Conservation (phyloP, 2,797 vertebrate species). For the Eulemur rubriventer region DNA sequence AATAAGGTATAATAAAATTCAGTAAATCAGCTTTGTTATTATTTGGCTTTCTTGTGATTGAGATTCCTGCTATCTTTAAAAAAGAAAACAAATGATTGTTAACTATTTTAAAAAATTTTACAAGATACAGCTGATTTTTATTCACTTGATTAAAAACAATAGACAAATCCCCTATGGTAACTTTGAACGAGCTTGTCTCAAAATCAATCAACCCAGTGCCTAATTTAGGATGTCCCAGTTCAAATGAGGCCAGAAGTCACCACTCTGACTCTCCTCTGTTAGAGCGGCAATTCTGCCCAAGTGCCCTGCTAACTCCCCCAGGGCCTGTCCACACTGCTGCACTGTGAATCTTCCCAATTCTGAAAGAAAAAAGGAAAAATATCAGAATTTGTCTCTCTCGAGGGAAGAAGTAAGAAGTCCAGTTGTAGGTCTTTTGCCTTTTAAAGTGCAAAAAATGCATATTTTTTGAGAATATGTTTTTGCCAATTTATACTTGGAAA, state of each 20-base stretch:
- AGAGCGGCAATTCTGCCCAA: neutral
- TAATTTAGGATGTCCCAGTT: neutral
- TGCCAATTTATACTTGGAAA: conserved; percentile 51
- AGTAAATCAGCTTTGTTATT: neutral
- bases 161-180: neutral
- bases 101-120: neutral
- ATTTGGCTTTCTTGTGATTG: neutral
- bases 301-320: neutral
- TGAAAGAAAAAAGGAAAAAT: neutral
- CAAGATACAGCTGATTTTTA: neutral
- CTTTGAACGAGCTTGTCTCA: neutral
- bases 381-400: neutral
- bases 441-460: neutral
- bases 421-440: neutral
- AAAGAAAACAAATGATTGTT: neutral
- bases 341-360: neutral
- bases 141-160: neutral
- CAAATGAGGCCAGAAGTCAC: neutral
- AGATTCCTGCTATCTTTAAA: neutral
- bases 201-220: neutral
- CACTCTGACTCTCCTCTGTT: neutral
- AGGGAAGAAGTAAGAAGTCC: neutral
- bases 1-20: neutral
- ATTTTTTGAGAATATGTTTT: conserved; percentile 37
- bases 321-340: neutral